Evolutionary conservation across 1,140 invertebrate genomes (phyloP).

Genomic region (Sesamia nonagrioides): DNA sequence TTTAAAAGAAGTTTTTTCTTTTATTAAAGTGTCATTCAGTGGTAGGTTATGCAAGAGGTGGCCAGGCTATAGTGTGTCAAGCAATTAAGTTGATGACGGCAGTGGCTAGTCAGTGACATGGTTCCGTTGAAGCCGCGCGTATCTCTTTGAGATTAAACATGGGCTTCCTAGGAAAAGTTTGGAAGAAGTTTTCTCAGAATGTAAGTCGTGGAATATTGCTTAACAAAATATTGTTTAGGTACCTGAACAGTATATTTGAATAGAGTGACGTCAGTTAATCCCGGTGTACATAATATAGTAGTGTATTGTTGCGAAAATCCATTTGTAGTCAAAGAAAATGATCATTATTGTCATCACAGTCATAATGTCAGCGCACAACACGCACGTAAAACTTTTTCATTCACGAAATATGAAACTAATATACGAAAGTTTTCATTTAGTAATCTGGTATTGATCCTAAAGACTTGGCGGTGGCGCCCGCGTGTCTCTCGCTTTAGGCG

Average conservation of each 20-base stretch:
- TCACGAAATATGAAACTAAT: conserved; percentile 14
- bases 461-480: conserved; percentile 1
- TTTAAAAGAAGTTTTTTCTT: conserved; percentile 55
- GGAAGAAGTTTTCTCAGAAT: conserved; percentile 66
- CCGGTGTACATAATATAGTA: not conserved
- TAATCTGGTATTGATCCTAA: conserved; percentile 16
- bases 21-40: conserved; percentile 63
- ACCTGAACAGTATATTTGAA: not conserved
- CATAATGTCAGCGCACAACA: not conserved
- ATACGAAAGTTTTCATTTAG: conserved; percentile 12
- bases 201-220: conserved; percentile 57
- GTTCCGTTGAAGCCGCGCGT: conserved; percentile 26
- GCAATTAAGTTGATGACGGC: conserved; percentile 25
- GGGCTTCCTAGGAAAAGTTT: conserved; percentile 69
- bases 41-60: conserved; percentile 59
- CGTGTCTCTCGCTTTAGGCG: conserved; percentile 24
- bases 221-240: not conserved
- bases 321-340: not conserved
- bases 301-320: not conserved
- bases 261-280: not conserved
- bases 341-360: not conserved
- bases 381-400: conserved; percentile 1
- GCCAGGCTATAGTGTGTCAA: conserved; percentile 50
- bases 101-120: conserved; percentile 38
- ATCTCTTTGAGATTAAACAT: conserved; percentile 43